Base-by-base conservation (phyloP, 2,113 vertebrate genomes). In the Sceloporus tristichus region DNA sequence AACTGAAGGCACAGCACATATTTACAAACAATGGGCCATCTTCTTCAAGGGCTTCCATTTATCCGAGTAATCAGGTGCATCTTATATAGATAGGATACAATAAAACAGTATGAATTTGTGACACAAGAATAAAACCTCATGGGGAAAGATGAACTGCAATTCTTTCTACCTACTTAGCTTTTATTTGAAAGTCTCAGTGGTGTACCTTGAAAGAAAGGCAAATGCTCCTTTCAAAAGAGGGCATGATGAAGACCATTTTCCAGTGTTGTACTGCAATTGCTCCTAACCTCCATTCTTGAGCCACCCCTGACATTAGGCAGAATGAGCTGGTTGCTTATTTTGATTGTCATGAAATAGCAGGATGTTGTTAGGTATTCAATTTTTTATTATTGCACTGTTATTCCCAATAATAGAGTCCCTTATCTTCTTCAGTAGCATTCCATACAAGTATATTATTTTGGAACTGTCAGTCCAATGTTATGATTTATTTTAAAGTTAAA, bases 41-140 rank as follows among this genome's bases (percentile, higher is more conserved):
- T 87, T 21, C 89, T 90, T 70, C 29, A 85, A 56, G 70, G n/a
- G 9, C 27, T 87, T 53, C 59, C 87, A n/a, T 78, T 90, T 65
- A 74, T 92, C 29, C 9, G 2, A 40, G n/a, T 73, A 27, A 84
- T 91, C 81, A 59, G 42, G 77, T 86, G 40, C 13, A 83, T 38
- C 6, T 1, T 19, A 77, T 79, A 42, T 2, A 1, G 2, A 40
- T 11, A 40, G 79, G 82, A 71, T 84, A 84, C 79, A 71, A 38
- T 76, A 88, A 90, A 92, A 38, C 54, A 71, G 54, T 85, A 42
- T 0, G 1, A 34, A 79, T 38, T 83, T 83, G 81, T 83, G 82
- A 23, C 73, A 62, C 85, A 85, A 0, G 19, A 54, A 0, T 2
- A 9, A 56, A 85, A 53, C 79, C 66, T 54, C 66, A 56, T 71